These are phyloP conservation scores for Melipona beecheii DNA, from an alignment of 2,888 invertebrate genomes.

Conservation along the genomic window DNA sequence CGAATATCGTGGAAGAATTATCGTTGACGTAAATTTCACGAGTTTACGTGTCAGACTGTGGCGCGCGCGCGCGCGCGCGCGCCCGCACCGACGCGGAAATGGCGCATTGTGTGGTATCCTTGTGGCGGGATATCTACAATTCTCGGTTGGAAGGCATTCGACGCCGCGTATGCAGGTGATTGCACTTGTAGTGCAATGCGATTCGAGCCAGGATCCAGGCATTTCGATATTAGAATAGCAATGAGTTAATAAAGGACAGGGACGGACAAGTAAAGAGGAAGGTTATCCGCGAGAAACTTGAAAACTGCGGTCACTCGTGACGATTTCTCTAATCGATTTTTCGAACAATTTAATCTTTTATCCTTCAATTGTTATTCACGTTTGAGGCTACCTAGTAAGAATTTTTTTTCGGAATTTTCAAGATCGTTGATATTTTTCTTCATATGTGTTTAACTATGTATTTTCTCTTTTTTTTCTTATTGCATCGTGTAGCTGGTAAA, in stretches of 20 bases:
- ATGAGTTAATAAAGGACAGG: constrained; percentile 53
- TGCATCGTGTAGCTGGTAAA: too few species aligned
- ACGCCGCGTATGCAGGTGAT: constrained; percentile 60
- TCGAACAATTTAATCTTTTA: too few species aligned
- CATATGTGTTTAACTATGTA: too few species aligned
- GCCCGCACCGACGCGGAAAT: constrained; percentile 30
- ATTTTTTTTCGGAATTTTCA: too few species aligned
- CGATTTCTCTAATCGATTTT: neutral
- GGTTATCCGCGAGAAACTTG: neutral
- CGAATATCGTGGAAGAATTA: neutral
- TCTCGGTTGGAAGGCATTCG: constrained; percentile 62
- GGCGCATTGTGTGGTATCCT: constrained; percentile 59
- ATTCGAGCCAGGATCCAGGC: constrained; percentile 37
- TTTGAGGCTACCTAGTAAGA: too few species aligned
- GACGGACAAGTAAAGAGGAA: neutral
- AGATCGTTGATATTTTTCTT: too few species aligned
- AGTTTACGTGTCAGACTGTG: neutral
- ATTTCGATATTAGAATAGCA: constrained; percentile 58
- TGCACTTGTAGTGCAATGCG: constrained; percentile 50
- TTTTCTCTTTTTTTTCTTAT: too few species aligned
- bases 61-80: neutral
- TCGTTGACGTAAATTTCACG: constrained; percentile 9
- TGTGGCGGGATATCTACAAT: constrained; percentile 57
- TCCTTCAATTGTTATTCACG: too few species aligned
- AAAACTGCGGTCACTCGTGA: neutral